A percentile compares a stretch with the other conserved stretches of the same genome.
Evolutionary conservation across 2,888 invertebrate species (phyloP).

Genomic region (Furcula furcula): DNA sequence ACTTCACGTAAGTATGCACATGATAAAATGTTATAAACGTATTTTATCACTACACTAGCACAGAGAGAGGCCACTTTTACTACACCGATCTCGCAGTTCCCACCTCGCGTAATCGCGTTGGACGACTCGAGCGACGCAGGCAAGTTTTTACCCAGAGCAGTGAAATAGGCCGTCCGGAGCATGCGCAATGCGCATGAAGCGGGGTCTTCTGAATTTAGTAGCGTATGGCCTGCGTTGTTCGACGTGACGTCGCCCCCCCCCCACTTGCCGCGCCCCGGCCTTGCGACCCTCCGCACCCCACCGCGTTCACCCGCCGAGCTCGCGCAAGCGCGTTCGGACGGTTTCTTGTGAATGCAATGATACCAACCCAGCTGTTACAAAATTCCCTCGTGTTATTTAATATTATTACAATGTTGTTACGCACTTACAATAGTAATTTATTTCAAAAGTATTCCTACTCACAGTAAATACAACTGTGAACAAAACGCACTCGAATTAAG

Average conservation of each 20-base stretch:
- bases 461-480: too few relatives aligned
- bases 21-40: constrained; percentile 39
- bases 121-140: constrained; percentile 75
- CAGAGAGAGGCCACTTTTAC: constrained; percentile 67
- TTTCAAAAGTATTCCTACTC: too few relatives aligned
- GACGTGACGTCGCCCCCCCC: constrained; percentile 71
- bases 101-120: constrained; percentile 76
- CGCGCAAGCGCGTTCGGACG: constrained; percentile 75
- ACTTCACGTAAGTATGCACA: constrained; percentile 23
- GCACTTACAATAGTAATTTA: too few relatives aligned
- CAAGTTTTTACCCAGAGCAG: constrained; percentile 56
- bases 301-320: constrained; percentile 55
- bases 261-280: constrained; percentile 67
- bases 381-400: constrained; percentile 22
- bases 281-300: constrained; percentile 70
- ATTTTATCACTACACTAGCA: constrained; percentile 41
- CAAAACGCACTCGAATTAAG: too few relatives aligned
- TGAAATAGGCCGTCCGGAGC: constrained; percentile 25
- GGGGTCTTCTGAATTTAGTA: constrained; percentile 53
- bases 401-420: constrained; percentile 3
- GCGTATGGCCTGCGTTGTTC: constrained; percentile 71
- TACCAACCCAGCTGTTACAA: constrained; percentile 46
- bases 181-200: constrained; percentile 15
- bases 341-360: constrained; percentile 63
- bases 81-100: constrained; percentile 61